Evolutionary conservation across 1,140 invertebrate genomes (phyloP).

Genomic region (Lethocerus indicus): DNA sequence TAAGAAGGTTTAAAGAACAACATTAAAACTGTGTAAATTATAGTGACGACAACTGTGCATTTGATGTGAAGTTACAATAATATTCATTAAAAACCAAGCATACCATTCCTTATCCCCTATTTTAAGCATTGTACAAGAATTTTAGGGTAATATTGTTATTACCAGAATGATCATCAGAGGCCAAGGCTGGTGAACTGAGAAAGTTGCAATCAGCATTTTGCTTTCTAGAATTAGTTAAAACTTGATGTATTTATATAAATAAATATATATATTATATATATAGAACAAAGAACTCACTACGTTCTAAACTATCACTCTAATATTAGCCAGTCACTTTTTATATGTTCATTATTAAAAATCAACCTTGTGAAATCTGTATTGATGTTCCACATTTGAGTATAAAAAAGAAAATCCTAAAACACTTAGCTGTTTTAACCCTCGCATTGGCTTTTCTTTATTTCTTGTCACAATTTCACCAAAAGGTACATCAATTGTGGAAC

Average conservation of each 20-base stretch:
- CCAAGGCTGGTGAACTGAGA: neutral
- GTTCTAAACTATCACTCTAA: neutral
- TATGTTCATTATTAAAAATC: neutral
- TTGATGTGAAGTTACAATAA: neutral
- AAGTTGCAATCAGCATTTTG: conserved; percentile 4
- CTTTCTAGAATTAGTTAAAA: conserved; percentile 3
- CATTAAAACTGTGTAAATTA: neutral
- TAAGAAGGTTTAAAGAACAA: neutral
- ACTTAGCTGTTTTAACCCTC: too few species aligned
- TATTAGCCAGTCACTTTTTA: too few species aligned
- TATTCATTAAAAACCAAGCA: neutral
- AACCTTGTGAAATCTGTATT: neutral
- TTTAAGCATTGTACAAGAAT: neutral
- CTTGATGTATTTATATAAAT: conserved; percentile 6
- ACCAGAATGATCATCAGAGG: neutral
- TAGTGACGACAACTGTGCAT: too few species aligned
- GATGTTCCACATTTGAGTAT: too few species aligned
- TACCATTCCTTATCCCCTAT: neutral
- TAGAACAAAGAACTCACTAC: neutral
- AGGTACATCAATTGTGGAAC: too few species aligned
- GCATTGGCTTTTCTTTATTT: too few species aligned
- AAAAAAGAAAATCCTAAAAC: too few species aligned
- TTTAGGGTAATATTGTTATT: neutral
- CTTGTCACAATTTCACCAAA: too few species aligned
- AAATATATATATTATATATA: conserved; percentile 1